Conservation (phyloP, 2,888 invertebrate genomes). For the Hedya salicella region DNA sequence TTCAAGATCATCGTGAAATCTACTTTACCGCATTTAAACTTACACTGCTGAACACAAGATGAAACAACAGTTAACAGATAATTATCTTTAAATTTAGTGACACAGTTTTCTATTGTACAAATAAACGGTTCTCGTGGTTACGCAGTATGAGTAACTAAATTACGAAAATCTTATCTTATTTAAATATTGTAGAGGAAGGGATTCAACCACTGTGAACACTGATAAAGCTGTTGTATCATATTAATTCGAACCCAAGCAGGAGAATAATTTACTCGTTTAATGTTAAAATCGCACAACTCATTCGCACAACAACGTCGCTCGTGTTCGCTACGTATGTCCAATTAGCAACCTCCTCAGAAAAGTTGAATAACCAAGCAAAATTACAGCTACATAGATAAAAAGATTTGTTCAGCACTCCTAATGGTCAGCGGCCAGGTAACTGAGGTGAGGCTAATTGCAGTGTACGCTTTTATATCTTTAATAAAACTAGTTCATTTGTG, state of each 20-base stretch:
- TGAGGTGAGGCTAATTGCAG: slow-evolving; percentile 16
- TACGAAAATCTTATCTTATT: background rate
- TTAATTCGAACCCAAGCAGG: slow-evolving; percentile 1
- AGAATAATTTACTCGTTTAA: background rate
- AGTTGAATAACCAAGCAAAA: slow-evolving; percentile 14
- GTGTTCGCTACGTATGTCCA: background rate
- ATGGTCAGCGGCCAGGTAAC: slow-evolving; percentile 22
- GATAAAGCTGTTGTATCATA: slow-evolving; percentile 8
- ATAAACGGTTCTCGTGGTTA: background rate
- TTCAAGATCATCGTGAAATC: no score
- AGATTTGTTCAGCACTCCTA: slow-evolving; percentile 23
- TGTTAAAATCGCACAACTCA: background rate
- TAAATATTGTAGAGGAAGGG: background rate
- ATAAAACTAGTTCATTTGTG: slow-evolving; percentile 30
- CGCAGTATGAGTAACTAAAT: background rate
- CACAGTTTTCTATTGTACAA: no score
- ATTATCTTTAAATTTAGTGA: no score
- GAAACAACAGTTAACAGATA: no score
- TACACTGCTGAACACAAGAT: no score
- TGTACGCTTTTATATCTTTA: slow-evolving; percentile 13
- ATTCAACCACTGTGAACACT: slow-evolving; percentile 5
- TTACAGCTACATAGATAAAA: slow-evolving; percentile 20
- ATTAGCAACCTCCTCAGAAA: slow-evolving; percentile 21
- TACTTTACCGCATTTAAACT: no score
- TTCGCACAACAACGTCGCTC: background rate